Evolutionary conservation across 1,140 invertebrate genomes (phyloP).

Genomic region (Chionoecetes opilio): DNA sequence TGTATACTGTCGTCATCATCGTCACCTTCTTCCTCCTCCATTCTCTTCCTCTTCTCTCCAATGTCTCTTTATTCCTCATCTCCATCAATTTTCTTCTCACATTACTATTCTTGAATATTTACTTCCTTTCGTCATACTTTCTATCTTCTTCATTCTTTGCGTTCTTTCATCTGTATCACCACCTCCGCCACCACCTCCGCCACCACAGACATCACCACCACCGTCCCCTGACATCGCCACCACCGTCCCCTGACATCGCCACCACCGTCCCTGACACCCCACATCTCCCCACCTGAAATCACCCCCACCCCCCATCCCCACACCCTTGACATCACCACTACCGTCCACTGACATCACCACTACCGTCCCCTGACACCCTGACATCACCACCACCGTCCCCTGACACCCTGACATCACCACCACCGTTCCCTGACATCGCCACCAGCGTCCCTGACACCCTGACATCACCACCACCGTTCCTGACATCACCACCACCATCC

Average conservation of each 20-base stretch:
- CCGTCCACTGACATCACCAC: background rate
- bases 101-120: background rate
- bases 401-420: too few species aligned
- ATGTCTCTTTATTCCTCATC: background rate
- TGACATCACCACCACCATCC: background rate
- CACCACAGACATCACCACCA: background rate
- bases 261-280: too few species aligned
- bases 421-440: too few species aligned
- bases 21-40: background rate
- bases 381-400: too few species aligned
- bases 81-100: background rate
- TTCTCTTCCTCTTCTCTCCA: background rate
- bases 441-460: too few species aligned
- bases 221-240: too few species aligned
- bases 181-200: too few species aligned
- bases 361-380: too few species aligned
- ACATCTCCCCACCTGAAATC: too few species aligned
- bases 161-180: background rate
- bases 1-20: background rate
- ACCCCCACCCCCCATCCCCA: too few species aligned
- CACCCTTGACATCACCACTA: background rate
- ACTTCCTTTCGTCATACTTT: background rate
- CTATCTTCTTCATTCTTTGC: background rate
- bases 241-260: too few species aligned
- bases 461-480: background rate